phyloP scores from a whole-genome alignment of 1,140 invertebrate species.

The Drosophila kurseongensis region DNA sequence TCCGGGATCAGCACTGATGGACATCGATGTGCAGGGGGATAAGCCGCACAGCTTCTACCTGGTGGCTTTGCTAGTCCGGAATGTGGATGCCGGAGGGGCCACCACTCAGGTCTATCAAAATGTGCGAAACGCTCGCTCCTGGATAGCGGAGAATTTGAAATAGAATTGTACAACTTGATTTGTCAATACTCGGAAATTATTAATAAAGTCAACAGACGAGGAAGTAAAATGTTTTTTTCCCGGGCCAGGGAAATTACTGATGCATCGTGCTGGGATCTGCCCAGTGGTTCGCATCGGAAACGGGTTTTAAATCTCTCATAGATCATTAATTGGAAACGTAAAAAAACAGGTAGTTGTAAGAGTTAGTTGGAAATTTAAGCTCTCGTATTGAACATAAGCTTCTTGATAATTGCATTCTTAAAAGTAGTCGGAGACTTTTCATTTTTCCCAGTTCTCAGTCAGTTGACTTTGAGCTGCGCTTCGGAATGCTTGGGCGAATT shows the following conservation, averaged over 20 bases:
- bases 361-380: background rate
- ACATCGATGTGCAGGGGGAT: slow-evolving; percentile 40
- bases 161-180: background rate
- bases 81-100: background rate
- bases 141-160: slow-evolving; percentile 41
- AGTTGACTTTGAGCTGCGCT: slow-evolving; percentile 43
- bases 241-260: slow-evolving; percentile 7
- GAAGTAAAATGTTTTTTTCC: slow-evolving; percentile 30
- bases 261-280: slow-evolving; percentile 29
- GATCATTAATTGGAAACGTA: slow-evolving; percentile 7
- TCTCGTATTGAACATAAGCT: slow-evolving; percentile 14
- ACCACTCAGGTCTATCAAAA: slow-evolving; percentile 55
- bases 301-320: slow-evolving; percentile 42
- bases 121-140: slow-evolving; percentile 39
- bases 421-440: slow-evolving; percentile 9
- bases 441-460: slow-evolving; percentile 12
- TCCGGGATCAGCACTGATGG: slow-evolving; percentile 48
- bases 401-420: slow-evolving; percentile 19
- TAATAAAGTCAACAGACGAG: slow-evolving; percentile 22
- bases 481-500: slow-evolving; percentile 45
- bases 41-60: slow-evolving; percentile 59
- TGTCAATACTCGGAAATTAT: slow-evolving; percentile 2
- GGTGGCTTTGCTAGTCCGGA: slow-evolving; percentile 33
- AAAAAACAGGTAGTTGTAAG: slow-evolving; percentile 2
- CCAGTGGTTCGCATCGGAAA: slow-evolving; percentile 35